Conservation (phyloP, 2,888 invertebrate species). For the Operophtera brumata region DNA sequence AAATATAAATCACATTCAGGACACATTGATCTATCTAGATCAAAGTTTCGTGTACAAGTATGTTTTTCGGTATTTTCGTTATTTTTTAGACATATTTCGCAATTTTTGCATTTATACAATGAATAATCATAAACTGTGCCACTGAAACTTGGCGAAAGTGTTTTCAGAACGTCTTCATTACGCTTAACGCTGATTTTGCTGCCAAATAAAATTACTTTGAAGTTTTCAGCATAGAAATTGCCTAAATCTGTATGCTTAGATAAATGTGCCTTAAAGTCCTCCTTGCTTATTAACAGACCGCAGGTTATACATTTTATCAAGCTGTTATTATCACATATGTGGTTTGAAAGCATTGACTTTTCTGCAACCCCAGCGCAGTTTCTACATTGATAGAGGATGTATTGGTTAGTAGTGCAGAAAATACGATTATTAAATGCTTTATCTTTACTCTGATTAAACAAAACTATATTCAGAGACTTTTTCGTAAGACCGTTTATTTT, state of each 20-base stretch:
- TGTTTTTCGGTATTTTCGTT: constrained; percentile 40
- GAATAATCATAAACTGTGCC: constrained; percentile 56
- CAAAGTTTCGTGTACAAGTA: constrained; percentile 39
- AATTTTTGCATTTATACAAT: constrained; percentile 55
- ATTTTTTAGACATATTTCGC: constrained; percentile 49
- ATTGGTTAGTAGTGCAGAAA: constrained; percentile 35
- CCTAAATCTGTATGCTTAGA: constrained; percentile 49
- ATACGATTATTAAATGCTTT: constrained; percentile 42
- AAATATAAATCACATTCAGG: constrained; percentile 52
- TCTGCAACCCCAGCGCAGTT: constrained; percentile 53
- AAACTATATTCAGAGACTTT: constrained; percentile 50
- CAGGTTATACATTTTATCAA: constrained; percentile 53
- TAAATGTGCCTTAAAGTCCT: constrained; percentile 47
- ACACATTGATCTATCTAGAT: constrained; percentile 46
- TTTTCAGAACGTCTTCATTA: constrained; percentile 4
- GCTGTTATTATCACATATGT: constrained; percentile 39
- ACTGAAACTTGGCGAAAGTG: constrained; percentile 37
- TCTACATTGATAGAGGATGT: constrained; percentile 60
- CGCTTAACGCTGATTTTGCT: constrained; percentile 19
- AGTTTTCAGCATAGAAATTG: constrained; percentile 47
- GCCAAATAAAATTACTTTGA: constrained; percentile 58
- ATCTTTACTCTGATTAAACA: constrained; percentile 53
- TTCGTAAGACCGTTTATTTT: constrained; percentile 28
- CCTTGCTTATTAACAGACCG: constrained; percentile 44
- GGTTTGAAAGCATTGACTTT: constrained; percentile 40